Conservation (phyloP, 2,113 vertebrate genomes). For the Lagopus leucura region DNA sequence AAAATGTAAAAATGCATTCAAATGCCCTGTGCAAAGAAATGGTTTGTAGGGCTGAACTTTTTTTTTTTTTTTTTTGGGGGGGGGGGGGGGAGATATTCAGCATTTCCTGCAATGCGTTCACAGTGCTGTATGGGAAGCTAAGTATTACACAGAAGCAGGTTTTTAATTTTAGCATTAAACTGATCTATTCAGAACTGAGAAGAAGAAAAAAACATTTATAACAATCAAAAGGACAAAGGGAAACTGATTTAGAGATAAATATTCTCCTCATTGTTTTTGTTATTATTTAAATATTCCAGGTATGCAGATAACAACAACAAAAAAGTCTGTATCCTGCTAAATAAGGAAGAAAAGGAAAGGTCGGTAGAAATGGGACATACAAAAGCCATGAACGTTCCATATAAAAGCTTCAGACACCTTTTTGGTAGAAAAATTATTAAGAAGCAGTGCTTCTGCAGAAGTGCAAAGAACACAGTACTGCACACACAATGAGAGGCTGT, state of each 20-base stretch:
- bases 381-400: background rate
- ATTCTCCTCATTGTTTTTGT: background rate
- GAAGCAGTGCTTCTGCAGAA: constrained; percentile 3
- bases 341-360: background rate
- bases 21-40: background rate
- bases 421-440: background rate
- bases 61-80: too few species aligned
- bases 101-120: background rate
- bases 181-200: background rate
- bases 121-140: background rate
- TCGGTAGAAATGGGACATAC: background rate
- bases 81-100: background rate
- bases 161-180: constrained; percentile 12
- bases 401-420: background rate
- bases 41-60: background rate
- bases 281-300: background rate
- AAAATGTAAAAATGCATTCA: background rate
- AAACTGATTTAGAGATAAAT: background rate
- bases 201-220: background rate
- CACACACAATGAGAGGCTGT: background rate
- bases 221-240: background rate
- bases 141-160: background rate
- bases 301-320: background rate
- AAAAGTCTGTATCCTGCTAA: background rate
- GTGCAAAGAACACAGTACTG: background rate